These are phyloP conservation scores for Meteorus colon DNA, from an alignment of 2,888 invertebrate species.

Conservation along the genomic window DNA sequence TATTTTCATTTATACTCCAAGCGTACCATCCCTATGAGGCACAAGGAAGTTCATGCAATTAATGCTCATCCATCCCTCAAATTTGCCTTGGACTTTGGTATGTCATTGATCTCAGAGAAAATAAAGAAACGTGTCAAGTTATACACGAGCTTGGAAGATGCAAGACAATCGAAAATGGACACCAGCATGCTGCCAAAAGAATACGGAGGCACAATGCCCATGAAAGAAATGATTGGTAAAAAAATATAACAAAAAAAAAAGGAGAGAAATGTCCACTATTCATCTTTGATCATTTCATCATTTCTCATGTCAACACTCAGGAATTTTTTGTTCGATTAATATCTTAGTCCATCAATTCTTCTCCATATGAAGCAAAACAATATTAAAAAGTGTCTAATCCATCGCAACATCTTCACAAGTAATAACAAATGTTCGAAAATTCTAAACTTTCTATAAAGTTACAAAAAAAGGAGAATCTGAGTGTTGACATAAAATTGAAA, in stretches of 20 bases:
- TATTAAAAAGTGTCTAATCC: too few species aligned
- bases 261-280: constrained; percentile 2
- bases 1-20: constrained; percentile 63
- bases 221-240: constrained; percentile 88
- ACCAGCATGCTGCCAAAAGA: constrained; percentile 83
- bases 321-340: too few species aligned
- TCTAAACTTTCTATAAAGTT: too few species aligned
- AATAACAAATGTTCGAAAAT: too few species aligned
- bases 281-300: neutral
- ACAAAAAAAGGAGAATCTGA: too few species aligned
- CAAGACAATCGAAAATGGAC: constrained; percentile 76
- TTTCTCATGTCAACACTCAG: too few species aligned
- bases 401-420: too few species aligned
- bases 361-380: too few species aligned
- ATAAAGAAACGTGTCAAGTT: constrained; percentile 82
- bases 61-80: constrained; percentile 84
- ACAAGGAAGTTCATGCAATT: constrained; percentile 85
- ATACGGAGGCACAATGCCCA: constrained; percentile 88
- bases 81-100: constrained; percentile 85
- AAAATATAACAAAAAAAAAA: constrained; percentile 37
- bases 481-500: too few species aligned
- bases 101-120: constrained; percentile 85
- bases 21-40: constrained; percentile 86
- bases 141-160: constrained; percentile 79
- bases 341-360: too few species aligned